Percentiles rank a stretch among this genome's conserved stretches.
These are phyloP conservation scores for Heliconius hewitsoni DNA, from an alignment of 1,140 invertebrate genomes.

Conservation along the genomic window DNA sequence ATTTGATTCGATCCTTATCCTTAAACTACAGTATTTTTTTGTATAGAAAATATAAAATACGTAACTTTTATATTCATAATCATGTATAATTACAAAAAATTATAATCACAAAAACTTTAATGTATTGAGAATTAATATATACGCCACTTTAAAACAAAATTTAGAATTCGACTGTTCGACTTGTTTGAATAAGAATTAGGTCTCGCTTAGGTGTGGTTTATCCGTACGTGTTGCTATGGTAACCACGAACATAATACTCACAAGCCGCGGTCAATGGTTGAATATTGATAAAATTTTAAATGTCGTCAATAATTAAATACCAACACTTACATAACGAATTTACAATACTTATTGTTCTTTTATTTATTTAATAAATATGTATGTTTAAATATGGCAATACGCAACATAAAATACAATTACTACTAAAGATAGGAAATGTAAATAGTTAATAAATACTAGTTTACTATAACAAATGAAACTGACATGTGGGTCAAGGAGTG, in stretches of 20 bases:
- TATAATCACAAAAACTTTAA: background rate
- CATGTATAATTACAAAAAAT: background rate
- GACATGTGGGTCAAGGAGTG: no score
- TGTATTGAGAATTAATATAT: background rate
- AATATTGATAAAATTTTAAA: constrained; percentile 36
- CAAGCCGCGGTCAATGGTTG: constrained; percentile 24
- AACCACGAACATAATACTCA: constrained; percentile 55
- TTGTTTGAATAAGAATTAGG: constrained; percentile 45
- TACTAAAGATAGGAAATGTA: no score
- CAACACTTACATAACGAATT: no score
- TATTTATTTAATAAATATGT: background rate
- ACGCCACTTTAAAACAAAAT: background rate
- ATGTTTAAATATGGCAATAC: no score
- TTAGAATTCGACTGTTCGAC: background rate
- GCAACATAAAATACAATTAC: no score
- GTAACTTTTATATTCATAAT: background rate
- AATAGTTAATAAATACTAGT: no score
- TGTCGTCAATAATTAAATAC: background rate
- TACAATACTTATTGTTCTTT: background rate
- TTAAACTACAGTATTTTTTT: background rate
- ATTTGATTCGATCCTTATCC: no score
- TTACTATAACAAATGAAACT: no score
- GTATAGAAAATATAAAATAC: background rate
- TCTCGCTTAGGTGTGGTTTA: constrained; percentile 68
- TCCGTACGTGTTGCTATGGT: constrained; percentile 52